Base-by-base conservation (phyloP, 2,888 invertebrate species). In the Pyrgus malvae region DNA sequence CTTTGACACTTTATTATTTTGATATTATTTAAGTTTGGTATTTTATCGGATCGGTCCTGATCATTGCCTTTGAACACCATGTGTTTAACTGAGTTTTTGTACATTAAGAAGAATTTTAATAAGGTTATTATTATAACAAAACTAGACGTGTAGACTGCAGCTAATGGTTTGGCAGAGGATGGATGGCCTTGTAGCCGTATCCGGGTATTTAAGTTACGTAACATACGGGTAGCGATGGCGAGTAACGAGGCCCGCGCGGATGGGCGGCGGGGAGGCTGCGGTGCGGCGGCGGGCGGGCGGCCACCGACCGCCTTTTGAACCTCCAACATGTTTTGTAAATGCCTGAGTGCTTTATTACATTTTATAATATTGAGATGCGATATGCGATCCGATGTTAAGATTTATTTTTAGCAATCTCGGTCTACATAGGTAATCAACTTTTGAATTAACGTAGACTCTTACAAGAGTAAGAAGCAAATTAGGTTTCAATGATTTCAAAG, bases 121-220 rank as follows among this genome's bases (percentile, higher is more conserved):
- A n/a, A n/a, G n/a, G n/a, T n/a, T n/a, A n/a, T 12, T 31, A 31
- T 31, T 12, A 12, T n/a, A 8, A 12, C 6, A 11, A 4, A 31
- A 12, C 31, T 31, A 46, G 33, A 35, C 7, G 35, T 14, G 46
- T 21, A 14, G 16, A 37, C 17, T 44, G 42, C 35, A 42, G 17
- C 21, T 29, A 68, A 67, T 72, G 69, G 65, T 65, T 69, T 65
- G 62, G 62, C 62, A 33, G 60, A 64, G 68, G 76, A 78, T 66
- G 61, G 66, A 61, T 77, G 82, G 79, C 84, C 83, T 85, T 83
- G 84, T 60, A 64, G 66, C 65, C 63, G 78, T 72, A 83, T 87
- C 86, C 87, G 86, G 87, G 85, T 86, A 68, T 72, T 63, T 74
- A 61, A 62, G 73, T 85, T 85, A 85, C 78, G 72, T 78, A 81